Evolutionary conservation across 2,888 invertebrate species (phyloP).

Genomic region (Zootermopsis nevadensis): DNA sequence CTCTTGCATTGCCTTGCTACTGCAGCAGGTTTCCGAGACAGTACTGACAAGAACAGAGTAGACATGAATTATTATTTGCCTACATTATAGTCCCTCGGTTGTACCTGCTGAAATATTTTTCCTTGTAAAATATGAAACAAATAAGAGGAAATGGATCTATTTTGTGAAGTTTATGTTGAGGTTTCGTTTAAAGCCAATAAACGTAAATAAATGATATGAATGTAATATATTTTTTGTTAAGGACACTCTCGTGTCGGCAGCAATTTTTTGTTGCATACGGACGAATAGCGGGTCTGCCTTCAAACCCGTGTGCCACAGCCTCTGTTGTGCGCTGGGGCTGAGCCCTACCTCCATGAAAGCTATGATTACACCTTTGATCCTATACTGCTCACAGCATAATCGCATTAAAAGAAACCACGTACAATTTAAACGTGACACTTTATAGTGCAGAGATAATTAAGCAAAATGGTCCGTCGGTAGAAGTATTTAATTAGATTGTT

Average conservation of each 20-base stretch:
- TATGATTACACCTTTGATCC: too few species aligned
- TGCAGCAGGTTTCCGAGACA: neutral
- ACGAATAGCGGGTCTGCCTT: too few species aligned
- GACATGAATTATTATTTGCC: slow-evolving; percentile 36
- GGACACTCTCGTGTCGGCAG: neutral
- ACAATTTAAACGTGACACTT: too few species aligned
- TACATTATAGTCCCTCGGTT: slow-evolving; percentile 39
- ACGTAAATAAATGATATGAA: slow-evolving; percentile 44
- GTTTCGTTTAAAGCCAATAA: slow-evolving; percentile 50
- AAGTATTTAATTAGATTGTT: too few species aligned
- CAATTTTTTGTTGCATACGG: too few species aligned
- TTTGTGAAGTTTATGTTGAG: slow-evolving; percentile 50
- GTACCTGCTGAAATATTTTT: slow-evolving; percentile 48
- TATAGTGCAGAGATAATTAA: too few species aligned
- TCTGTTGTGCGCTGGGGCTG: too few species aligned
- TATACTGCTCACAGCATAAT: too few species aligned
- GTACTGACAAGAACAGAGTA: neutral
- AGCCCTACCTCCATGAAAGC: too few species aligned
- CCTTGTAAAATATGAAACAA: slow-evolving; percentile 45
- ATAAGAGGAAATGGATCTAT: slow-evolving; percentile 47
- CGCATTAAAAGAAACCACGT: too few species aligned
- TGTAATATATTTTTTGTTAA: slow-evolving; percentile 45
- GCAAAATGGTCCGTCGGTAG: too few species aligned
- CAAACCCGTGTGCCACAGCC: too few species aligned
- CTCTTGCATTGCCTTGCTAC: neutral